A percentile compares a stretch with the other conserved stretches of the same genome.
Evolutionary conservation across 2,888 invertebrate species (phyloP).

Genomic region (Diploptera punctata): DNA sequence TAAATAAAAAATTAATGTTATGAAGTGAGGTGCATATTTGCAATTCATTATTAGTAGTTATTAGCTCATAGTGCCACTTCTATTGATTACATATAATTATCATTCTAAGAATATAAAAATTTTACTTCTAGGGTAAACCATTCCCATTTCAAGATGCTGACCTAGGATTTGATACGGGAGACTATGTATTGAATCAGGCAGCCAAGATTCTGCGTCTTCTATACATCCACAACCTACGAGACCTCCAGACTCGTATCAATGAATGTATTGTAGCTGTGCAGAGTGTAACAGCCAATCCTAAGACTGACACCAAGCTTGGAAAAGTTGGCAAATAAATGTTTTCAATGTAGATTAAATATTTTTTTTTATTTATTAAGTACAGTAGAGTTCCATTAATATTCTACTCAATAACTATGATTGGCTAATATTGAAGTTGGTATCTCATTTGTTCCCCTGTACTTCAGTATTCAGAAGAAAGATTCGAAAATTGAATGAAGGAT

Average conservation of each 20-base stretch:
- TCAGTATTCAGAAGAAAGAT: too few species aligned
- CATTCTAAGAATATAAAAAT: neutral
- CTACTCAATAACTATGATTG: too few species aligned
- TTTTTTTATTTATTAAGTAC: too few species aligned
- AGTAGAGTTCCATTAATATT: too few species aligned
- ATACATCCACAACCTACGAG: conserved; percentile 83
- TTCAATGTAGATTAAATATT: neutral
- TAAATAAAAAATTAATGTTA: too few species aligned
- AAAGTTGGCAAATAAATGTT: conserved; percentile 77
- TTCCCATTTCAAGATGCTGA: conserved; percentile 73
- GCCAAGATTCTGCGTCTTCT: conserved; percentile 80
- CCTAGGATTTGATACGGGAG: conserved; percentile 70
- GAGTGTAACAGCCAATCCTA: conserved; percentile 92
- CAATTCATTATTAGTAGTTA: too few species aligned
- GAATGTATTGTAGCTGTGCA: conserved; percentile 94
- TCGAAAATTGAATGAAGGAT: too few species aligned
- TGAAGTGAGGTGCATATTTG: too few species aligned
- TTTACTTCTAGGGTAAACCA: conserved; percentile 73
- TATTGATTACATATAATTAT: neutral
- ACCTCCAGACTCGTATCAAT: conserved; percentile 92
- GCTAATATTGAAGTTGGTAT: too few species aligned
- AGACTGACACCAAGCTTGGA: conserved; percentile 93
- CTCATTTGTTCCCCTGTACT: too few species aligned
- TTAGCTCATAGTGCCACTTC: neutral
- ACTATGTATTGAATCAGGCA: conserved; percentile 70